Conservation (phyloP, 2,888 invertebrate genomes). For the Hecatera dysodea region DNA sequence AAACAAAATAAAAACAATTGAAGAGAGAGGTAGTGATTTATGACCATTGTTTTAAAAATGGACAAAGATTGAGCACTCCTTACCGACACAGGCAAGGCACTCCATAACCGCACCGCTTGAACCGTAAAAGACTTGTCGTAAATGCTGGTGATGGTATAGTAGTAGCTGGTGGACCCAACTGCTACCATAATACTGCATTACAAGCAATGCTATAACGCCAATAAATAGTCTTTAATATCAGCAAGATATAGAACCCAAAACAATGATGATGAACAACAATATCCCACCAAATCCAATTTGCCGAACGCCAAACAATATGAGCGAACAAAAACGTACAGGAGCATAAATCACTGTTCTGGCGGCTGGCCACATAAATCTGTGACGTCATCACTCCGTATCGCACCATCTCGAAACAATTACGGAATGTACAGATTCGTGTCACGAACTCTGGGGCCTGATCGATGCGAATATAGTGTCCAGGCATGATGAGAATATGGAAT, state of each 20-base stretch:
- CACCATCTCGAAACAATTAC: constrained; percentile 65
- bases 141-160: too few species aligned
- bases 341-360: constrained; percentile 59
- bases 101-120: too few species aligned
- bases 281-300: constrained; percentile 54
- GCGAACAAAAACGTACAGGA: constrained; percentile 50
- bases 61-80: too few species aligned
- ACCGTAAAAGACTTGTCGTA: too few species aligned
- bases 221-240: not conserved
- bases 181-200: not conserved
- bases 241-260: not conserved
- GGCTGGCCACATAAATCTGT: constrained; percentile 62
- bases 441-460: constrained; percentile 56
- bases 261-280: constrained; percentile 32
- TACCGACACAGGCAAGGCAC: too few species aligned
- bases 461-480: constrained; percentile 61
- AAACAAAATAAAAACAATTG: too few species aligned
- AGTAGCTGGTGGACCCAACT: too few species aligned
- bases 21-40: too few species aligned
- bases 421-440: constrained; percentile 58
- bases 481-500: constrained; percentile 48
- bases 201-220: not conserved
- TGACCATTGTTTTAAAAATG: too few species aligned
- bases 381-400: constrained; percentile 62
- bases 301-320: constrained; percentile 58